phyloP scores from a whole-genome alignment of 2,113 vertebrate species.

The Pardalotus punctatus region DNA sequence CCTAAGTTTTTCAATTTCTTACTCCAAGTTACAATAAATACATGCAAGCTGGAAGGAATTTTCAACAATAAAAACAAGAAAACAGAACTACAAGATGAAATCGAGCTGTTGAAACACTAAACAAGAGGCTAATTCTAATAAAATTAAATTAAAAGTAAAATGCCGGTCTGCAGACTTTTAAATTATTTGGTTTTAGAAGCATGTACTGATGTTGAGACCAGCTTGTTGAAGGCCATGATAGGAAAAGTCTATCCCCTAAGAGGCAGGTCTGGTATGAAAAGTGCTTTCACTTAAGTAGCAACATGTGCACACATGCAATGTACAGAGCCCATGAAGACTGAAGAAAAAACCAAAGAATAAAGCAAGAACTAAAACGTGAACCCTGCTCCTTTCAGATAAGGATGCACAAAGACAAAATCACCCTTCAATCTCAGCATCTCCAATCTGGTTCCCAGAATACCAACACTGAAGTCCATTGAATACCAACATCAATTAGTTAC shows the following conservation, averaged over 20 bases:
- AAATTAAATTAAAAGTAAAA: background rate
- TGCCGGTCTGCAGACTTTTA: background rate
- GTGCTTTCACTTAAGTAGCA: background rate
- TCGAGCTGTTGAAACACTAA: background rate
- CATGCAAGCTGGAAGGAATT: background rate
- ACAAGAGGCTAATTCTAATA: background rate
- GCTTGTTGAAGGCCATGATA: background rate
- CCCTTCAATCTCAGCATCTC: background rate
- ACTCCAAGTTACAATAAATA: background rate
- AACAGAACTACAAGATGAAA: background rate
- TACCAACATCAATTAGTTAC: background rate
- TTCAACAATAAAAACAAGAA: background rate
- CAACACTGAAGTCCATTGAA: constrained; percentile 1
- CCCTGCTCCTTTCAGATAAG: background rate
- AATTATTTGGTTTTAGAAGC: background rate
- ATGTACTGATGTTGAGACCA: constrained; percentile 65
- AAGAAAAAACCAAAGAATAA: background rate
- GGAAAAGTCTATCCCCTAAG: background rate
- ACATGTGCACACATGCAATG: constrained; percentile 31
- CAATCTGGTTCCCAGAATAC: background rate
- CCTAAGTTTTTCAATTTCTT: background rate
- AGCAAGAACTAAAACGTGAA: background rate
- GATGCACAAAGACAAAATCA: constrained; percentile 26
- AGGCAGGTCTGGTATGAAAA: constrained; percentile 66
- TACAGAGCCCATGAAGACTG: constrained; percentile 4